Conservation (phyloP, 2,113 vertebrate genomes). For the Bubo scandiacus region DNA sequence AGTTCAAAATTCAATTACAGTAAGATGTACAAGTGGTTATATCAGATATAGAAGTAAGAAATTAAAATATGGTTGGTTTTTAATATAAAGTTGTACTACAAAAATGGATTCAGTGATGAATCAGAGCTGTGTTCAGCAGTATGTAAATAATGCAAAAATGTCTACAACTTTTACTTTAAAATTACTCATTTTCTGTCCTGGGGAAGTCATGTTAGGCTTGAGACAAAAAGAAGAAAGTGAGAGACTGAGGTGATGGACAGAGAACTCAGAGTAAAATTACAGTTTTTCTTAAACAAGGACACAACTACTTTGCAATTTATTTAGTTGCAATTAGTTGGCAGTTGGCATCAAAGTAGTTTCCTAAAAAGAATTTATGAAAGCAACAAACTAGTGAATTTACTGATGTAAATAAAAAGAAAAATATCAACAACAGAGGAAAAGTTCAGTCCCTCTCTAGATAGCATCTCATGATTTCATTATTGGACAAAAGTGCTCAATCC, state of each 20-base stretch:
- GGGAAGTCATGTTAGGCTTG: not conserved
- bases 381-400: not conserved
- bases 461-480: not conserved
- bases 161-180: not conserved
- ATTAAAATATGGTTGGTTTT: accelerated
- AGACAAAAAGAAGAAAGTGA: not conserved
- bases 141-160: not conserved
- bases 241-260: not conserved
- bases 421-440: not conserved
- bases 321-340: not conserved
- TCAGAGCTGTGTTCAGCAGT: not conserved
- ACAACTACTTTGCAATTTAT: not conserved
- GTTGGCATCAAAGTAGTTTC: not conserved
- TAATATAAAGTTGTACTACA: not conserved
- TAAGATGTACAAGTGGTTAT: not conserved
- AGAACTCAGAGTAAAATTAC: not conserved
- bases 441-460: not conserved
- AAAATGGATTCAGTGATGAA: not conserved
- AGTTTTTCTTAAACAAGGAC: not conserved
- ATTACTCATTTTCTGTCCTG: not conserved
- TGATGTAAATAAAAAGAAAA: not conserved
- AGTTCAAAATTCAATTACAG: not conserved
- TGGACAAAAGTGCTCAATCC: not conserved
- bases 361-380: not conserved
- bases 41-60: not conserved